Evolutionary conservation across 2,113 vertebrate genomes (phyloP).

Genomic region (Crotophaga sulcirostris): DNA sequence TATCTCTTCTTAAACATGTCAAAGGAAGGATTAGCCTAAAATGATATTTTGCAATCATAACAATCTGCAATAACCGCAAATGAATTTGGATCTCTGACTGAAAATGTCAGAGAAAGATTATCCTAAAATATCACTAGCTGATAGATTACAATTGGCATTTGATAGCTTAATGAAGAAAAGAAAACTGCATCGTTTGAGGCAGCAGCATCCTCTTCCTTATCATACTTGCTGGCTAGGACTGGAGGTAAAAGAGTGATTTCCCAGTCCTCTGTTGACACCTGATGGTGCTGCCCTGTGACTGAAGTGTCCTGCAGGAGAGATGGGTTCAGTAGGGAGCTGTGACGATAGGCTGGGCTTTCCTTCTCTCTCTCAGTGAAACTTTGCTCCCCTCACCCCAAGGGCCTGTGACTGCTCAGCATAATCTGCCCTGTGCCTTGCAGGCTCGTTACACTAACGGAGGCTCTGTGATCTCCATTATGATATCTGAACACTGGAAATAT

Average conservation of each 20-base stretch:
- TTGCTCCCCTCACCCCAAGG: not conserved
- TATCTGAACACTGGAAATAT: not conserved
- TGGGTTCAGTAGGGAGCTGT: not conserved
- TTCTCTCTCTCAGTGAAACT: not conserved
- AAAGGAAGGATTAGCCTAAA: not conserved
- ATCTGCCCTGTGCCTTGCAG: not conserved
- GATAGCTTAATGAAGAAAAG: not conserved
- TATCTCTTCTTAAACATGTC: not conserved
- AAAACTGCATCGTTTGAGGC: not conserved
- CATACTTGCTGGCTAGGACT: not conserved
- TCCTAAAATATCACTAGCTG: not conserved
- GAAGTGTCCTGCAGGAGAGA: not conserved
- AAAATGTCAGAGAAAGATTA: slow-evolving; percentile 25
- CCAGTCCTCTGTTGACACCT: not conserved
- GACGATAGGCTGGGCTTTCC: not conserved
- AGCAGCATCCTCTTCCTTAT: not conserved
- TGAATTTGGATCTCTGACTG: not conserved
- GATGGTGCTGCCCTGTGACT: accelerated
- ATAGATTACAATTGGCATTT: not conserved
- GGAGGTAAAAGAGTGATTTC: not conserved
- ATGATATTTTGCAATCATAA: not conserved
- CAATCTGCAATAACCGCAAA: not conserved
- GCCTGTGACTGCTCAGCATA: not conserved
- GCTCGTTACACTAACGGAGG: accelerated
- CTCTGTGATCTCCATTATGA: too few relatives aligned